A percentile compares a stretch with the other conserved stretches of the same genome.
Conservation (phyloP, 2,113 vertebrate genomes). For the Ariopsis seemanni region DNA sequence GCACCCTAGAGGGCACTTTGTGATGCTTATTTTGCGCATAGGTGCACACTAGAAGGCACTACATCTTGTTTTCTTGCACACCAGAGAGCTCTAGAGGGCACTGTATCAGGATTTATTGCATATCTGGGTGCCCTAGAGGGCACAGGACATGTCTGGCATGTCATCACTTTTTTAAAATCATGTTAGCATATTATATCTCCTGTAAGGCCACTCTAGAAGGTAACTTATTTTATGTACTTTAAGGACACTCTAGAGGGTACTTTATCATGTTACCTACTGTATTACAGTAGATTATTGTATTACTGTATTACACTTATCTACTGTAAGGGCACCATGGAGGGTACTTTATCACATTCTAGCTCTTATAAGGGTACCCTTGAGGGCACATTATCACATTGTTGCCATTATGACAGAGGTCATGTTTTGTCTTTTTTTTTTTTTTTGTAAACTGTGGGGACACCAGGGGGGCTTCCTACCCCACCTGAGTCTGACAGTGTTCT, state of each 20-base stretch:
- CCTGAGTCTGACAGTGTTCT: not conserved
- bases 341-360: not conserved
- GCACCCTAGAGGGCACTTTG: too few relatives aligned
- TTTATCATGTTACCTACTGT: not conserved
- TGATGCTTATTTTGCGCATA: too few relatives aligned
- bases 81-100: too few relatives aligned
- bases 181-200: not conserved
- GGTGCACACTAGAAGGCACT: too few relatives aligned
- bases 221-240: not conserved
- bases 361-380: not conserved
- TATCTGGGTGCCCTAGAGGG: not conserved
- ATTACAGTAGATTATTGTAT: too few relatives aligned
- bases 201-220: not conserved
- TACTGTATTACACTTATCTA: not conserved
- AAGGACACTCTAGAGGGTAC: not conserved
- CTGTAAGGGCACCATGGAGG: not conserved
- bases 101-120: too few relatives aligned
- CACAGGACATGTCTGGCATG: too few relatives aligned
- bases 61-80: too few relatives aligned
- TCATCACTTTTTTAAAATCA: too few relatives aligned
- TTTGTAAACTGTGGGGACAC: too few relatives aligned
- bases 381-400: not conserved
- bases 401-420: too few relatives aligned
- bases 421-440: not conserved
- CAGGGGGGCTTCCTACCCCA: not conserved